Percentiles rank a stretch among this genome's conserved stretches.
Evolutionary conservation across 2,797 vertebrate species (phyloP).

Genomic region (Columba guinea): DNA sequence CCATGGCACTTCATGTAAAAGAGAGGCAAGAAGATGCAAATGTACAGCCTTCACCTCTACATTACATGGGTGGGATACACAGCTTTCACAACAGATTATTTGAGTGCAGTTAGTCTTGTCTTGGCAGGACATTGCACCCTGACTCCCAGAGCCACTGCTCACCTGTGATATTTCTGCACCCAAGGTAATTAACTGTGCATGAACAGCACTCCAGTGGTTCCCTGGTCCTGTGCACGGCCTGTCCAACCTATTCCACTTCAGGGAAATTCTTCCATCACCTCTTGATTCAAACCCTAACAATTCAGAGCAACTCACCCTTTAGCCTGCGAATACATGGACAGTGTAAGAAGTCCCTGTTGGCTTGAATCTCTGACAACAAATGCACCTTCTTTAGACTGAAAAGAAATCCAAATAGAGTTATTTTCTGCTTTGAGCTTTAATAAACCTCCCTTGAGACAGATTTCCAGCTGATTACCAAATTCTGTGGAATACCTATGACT

Average conservation of each 20-base stretch:
- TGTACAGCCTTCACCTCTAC: background rate
- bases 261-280: background rate
- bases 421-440: background rate
- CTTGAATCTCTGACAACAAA: conserved; percentile 90
- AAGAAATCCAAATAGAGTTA: conserved; percentile 46
- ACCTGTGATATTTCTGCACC: background rate
- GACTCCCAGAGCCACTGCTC: background rate
- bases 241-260: background rate
- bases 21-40: background rate
- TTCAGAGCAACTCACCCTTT: conserved; percentile 72
- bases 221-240: background rate
- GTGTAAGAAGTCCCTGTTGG: conserved; percentile 82
- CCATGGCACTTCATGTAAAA: background rate
- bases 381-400: conserved; percentile 85
- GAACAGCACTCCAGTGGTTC: background rate
- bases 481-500: background rate
- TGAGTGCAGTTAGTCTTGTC: background rate
- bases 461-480: background rate
- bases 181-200: background rate
- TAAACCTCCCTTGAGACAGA: background rate
- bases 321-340: conserved; percentile 82
- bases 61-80: accelerated
- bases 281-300: background rate
- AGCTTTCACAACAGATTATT: background rate
- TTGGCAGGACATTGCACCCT: background rate